phyloP scores from a whole-genome alignment of 2,113 vertebrate species.

The Cyprinodon brontotheroides region DNA sequence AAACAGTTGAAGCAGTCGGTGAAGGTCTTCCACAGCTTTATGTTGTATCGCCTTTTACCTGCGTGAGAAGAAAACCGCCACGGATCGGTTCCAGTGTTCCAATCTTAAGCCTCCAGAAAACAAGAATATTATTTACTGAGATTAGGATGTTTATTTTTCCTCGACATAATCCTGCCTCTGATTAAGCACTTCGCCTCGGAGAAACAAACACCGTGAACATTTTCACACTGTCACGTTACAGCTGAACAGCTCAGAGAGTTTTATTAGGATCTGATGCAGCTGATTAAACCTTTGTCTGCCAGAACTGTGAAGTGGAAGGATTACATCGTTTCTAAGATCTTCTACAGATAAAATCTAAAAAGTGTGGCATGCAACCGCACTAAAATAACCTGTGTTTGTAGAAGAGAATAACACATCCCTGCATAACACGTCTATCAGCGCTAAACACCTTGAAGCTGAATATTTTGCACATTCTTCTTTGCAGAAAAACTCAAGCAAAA shows the following conservation, averaged over 20 bases:
- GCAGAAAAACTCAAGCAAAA: neutral
- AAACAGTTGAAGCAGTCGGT: constrained; percentile 98
- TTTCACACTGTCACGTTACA: neutral
- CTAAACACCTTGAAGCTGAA: too few species aligned
- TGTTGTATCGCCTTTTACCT: constrained; percentile 98
- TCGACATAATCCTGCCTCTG: too few species aligned
- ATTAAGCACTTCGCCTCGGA: too few species aligned
- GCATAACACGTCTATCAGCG: too few species aligned
- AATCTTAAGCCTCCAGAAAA: constrained; percentile 20
- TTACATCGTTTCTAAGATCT: neutral
- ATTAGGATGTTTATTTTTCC: too few species aligned
- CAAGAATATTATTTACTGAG: neutral
- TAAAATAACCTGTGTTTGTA: neutral
- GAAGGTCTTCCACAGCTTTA: constrained; percentile 98
- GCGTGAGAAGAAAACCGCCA: constrained; percentile 23
- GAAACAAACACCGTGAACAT: too few species aligned
- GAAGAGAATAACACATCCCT: neutral
- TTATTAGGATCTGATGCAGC: neutral
- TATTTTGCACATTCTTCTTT: neutral
- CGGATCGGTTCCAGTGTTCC: constrained; percentile 30
- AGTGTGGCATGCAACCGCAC: neutral
- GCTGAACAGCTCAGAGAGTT: neutral
- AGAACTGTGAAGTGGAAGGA: neutral
- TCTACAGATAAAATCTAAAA: neutral
- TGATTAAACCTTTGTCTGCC: too few species aligned